A percentile compares a stretch with the other conserved stretches of the same genome.
Conservation (phyloP, 2,888 invertebrate genomes). For the Metacarcinus magister region DNA sequence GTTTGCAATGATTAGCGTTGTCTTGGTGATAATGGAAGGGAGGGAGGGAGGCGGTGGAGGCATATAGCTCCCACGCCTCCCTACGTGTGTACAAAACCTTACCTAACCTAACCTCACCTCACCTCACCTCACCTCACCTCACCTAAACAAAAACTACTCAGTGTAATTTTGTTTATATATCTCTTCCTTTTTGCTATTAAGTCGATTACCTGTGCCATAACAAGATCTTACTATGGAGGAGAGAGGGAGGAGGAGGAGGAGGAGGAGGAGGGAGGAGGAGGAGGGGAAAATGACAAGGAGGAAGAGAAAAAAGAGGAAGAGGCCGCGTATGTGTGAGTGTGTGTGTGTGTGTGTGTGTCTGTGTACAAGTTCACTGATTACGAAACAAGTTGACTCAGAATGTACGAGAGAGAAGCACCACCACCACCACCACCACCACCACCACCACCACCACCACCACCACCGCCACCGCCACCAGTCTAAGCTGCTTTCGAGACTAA, state of each 20-base stretch:
- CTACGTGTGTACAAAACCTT: background rate
- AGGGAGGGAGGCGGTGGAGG: background rate
- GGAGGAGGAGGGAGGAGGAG: slow-evolving; percentile 22
- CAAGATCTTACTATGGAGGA: background rate
- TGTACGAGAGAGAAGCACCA: background rate
- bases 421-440: too few species aligned
- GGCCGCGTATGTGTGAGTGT: background rate
- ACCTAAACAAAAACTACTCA: background rate
- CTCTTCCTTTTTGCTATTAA: background rate
- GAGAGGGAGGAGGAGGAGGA: slow-evolving; percentile 3
- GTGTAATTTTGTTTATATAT: background rate
- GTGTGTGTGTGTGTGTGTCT: background rate
- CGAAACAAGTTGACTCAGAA: slow-evolving; percentile 18
- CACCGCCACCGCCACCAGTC: slow-evolving; percentile 3
- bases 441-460: too few species aligned
- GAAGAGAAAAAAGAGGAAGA: background rate
- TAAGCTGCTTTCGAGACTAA: slow-evolving; percentile 45
- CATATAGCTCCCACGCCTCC: background rate
- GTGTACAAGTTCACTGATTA: slow-evolving; percentile 39
- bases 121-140: too few species aligned
- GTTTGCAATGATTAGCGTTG: background rate
- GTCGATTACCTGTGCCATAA: background rate
- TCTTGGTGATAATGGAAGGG: background rate
- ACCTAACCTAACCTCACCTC: too few species aligned
- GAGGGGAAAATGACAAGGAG: background rate